These are phyloP conservation scores for Cettia cetti DNA, from an alignment of 2,113 vertebrate genomes.

Conservation along the genomic window DNA sequence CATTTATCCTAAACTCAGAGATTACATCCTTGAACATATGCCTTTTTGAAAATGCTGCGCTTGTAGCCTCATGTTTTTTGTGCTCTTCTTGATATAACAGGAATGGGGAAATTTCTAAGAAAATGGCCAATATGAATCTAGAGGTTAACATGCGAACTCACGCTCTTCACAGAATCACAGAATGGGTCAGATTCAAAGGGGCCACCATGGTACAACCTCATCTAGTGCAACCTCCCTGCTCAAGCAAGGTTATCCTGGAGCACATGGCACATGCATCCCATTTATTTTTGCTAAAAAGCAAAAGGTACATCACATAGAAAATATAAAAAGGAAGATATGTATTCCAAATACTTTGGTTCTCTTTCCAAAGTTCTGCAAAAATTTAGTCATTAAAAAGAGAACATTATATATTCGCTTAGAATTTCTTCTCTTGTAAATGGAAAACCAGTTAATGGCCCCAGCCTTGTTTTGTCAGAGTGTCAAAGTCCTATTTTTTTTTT, in stretches of 20 bases:
- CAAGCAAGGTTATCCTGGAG: neutral
- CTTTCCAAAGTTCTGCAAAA: neutral
- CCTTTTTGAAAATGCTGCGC: neutral
- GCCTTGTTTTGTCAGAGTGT: neutral
- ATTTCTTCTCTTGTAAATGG: neutral
- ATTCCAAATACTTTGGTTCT: neutral
- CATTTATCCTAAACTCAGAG: neutral
- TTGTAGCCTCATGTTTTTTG: neutral
- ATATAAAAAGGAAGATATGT: neutral
- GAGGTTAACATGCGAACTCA: neutral
- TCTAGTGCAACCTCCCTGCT: neutral
- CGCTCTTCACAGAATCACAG: neutral
- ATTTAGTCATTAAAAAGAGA: neutral
- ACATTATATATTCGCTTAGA: neutral
- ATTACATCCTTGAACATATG: neutral
- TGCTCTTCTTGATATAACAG: neutral
- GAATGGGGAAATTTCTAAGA: neutral
- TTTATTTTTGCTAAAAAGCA: neutral
- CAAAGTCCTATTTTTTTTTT: neutral
- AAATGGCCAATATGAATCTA: neutral
- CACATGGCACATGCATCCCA: rapidly evolving
- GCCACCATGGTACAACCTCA: neutral
- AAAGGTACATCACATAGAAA: neutral
- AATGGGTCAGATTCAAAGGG: neutral
- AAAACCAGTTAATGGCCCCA: neutral